Base-by-base conservation (phyloP, 1,140 invertebrate species). In the Drosophila murphyi region DNA sequence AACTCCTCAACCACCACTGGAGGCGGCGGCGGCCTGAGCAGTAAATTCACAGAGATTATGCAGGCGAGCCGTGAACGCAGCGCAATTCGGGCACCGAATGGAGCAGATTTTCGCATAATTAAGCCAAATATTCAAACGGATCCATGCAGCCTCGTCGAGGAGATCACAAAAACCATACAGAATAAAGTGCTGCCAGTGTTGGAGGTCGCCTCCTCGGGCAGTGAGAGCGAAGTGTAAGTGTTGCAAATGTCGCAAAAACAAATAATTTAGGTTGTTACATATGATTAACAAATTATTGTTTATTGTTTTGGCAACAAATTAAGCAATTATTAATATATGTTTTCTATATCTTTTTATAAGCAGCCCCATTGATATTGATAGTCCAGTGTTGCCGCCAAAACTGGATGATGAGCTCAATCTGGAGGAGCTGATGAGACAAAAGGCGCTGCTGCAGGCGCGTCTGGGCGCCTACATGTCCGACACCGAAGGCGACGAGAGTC, bases 351-450 rank as follows among this genome's bases (percentile, higher is more conserved):
- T 20, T 20, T 20, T 20, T 20, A 20, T 20, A 20, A 20, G 72
- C 89, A 96, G 80, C 32, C 76, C 78, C 37, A 94, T 95, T 60
- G 96, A 97, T 88, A 95, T 95, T 76, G 96, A 96, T 75, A 96
- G 96, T 72, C 96, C 96, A 34, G 96, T 96, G 82, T 94, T 96
- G 60, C 94, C 94, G 4, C 50, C 68, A 5, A 94, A 96, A 32
- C 95, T 97, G 61, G 96, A 97, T 91, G 96, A 97, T 87, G 97
- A 97, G 79, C 95, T 97, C 68, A 97, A 97, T 92, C 92, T 97
- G 5, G 97, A 97, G 90, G 97, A 97, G 73, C 93, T 98, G 67
- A 97, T 97, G 96, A 96, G 96, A 82, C 96, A 97, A 92, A 97
- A 97, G 93, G 96, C 96, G 91, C 78, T 95, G 20, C 91, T 95